These are phyloP conservation scores for Hyaena hyaena DNA, from an alignment of 2,113 vertebrate genomes.

Conservation along the genomic window DNA sequence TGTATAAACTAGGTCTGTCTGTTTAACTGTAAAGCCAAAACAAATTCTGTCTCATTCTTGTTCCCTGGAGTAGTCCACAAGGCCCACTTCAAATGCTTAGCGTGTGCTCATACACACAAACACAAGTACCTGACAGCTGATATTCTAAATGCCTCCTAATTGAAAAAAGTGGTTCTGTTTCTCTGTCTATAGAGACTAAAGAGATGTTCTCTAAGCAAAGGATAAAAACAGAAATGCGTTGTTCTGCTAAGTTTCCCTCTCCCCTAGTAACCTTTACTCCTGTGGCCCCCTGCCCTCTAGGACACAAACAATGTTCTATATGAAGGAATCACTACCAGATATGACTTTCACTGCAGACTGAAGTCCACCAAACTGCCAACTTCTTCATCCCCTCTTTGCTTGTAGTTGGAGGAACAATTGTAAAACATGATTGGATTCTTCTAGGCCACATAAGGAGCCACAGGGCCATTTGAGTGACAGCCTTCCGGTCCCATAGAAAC, in stretches of 20 bases:
- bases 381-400: background rate
- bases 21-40: slow-evolving; percentile 19
- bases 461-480: background rate
- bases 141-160: background rate
- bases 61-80: background rate
- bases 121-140: background rate
- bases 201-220: background rate
- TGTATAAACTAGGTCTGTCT: background rate
- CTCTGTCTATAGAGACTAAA: background rate
- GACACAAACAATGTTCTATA: background rate
- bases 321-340: background rate
- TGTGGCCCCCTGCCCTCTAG: background rate
- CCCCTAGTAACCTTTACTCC: background rate
- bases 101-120: accelerated
- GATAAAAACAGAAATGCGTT: background rate
- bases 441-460: background rate
- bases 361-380: background rate
- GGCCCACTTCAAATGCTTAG: background rate
- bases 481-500: background rate
- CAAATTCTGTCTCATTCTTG: background rate
- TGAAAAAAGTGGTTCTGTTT: slow-evolving; percentile 10
- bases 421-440: background rate
- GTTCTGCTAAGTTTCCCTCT: background rate
- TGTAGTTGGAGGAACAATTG: background rate
- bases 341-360: background rate